Percentiles rank a stretch among this genome's conserved stretches.
These are phyloP conservation scores for Mimas tiliae DNA, from an alignment of 2,888 invertebrate species.

Conservation along the genomic window DNA sequence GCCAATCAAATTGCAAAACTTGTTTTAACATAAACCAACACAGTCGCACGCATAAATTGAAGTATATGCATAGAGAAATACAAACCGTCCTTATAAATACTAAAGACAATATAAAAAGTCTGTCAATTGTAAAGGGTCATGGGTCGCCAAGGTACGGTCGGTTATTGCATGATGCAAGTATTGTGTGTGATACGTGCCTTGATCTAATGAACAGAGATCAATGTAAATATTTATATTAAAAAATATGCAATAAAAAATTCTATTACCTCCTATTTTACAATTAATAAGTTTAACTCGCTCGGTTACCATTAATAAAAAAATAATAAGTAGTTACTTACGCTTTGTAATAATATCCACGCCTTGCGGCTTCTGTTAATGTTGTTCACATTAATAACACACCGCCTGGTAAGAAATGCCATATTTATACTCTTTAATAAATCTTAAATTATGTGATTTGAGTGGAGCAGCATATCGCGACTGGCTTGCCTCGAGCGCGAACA, in stretches of 20 bases:
- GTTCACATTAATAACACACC: conserved; percentile 61
- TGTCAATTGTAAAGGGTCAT: background rate
- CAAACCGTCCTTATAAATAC: no score
- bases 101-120: background rate
- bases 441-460: conserved; percentile 27
- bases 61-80: no score
- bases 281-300: no score
- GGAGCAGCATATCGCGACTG: conserved; percentile 47
- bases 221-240: background rate
- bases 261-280: background rate
- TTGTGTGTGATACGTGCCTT: background rate
- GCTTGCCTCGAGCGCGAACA: conserved; percentile 46
- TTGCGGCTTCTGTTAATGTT: conserved; percentile 59
- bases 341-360: conserved; percentile 51
- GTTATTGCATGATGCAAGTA: background rate
- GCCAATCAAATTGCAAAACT: background rate
- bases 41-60: background rate
- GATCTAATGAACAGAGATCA: background rate
- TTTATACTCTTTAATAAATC: conserved; percentile 13
- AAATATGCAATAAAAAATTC: background rate
- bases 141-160: background rate
- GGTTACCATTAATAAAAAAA: background rate
- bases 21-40: background rate
- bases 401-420: conserved; percentile 71
- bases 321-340: conserved; percentile 57